phyloP scores from a whole-genome alignment of 2,888 invertebrate genomes.

The Protodeltote pygarga region DNA sequence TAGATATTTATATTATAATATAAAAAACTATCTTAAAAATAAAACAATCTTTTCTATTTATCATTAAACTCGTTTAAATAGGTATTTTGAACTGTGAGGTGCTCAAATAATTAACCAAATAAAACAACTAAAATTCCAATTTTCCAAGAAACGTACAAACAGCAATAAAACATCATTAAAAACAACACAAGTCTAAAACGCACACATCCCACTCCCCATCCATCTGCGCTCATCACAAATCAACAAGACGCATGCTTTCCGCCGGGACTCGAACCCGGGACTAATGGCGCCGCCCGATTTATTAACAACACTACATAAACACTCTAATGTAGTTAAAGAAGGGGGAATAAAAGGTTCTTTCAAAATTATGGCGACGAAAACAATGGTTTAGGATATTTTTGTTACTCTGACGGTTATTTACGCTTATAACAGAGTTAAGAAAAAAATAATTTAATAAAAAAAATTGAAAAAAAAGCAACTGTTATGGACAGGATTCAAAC shows the following conservation, averaged over 20 bases:
- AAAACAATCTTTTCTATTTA: too few relatives aligned
- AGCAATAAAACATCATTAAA: slow-evolving; percentile 27
- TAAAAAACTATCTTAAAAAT: too few relatives aligned
- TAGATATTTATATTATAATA: too few relatives aligned
- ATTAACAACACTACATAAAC: slow-evolving; percentile 69
- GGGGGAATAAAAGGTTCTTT: slow-evolving; percentile 53
- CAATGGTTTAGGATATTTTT: slow-evolving; percentile 19
- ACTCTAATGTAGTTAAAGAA: slow-evolving; percentile 69
- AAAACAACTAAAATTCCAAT: slow-evolving; percentile 2
- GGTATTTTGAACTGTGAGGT: too few relatives aligned
- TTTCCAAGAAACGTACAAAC: slow-evolving; percentile 3
- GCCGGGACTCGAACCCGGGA: slow-evolving; percentile 69
- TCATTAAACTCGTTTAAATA: too few relatives aligned
- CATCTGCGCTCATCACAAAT: slow-evolving; percentile 81
- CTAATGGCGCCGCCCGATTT: slow-evolving; percentile 76
- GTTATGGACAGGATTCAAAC: too few relatives aligned
- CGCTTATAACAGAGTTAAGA: background rate
- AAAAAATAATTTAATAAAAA: too few relatives aligned
- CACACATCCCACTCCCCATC: slow-evolving; percentile 58
- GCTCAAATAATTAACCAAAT: too few relatives aligned
- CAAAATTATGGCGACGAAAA: slow-evolving; percentile 38
- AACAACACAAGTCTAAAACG: slow-evolving; percentile 27
- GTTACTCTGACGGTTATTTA: slow-evolving; percentile 1
- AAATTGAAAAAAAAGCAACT: too few relatives aligned
- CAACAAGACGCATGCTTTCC: slow-evolving; percentile 83